A percentile compares a stretch with the other conserved stretches of the same genome.
Evolutionary conservation across 2,113 vertebrate species (phyloP).

Genomic region (Leucopternis melanops): DNA sequence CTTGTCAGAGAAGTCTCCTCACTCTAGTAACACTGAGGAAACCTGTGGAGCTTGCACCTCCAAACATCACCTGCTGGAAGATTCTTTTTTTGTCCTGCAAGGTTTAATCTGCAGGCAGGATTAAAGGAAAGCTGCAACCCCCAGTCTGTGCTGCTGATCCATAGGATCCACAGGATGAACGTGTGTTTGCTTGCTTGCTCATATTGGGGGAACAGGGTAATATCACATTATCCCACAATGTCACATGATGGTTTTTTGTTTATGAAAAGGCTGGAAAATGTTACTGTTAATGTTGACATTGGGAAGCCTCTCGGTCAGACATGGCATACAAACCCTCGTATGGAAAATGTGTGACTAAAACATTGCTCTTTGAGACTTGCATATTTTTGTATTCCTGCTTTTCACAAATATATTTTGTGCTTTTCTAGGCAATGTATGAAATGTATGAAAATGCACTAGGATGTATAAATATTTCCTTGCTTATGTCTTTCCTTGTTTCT

Average conservation of each 20-base stretch:
- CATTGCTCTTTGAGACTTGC: background rate
- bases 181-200: background rate
- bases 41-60: background rate
- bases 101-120: background rate
- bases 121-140: background rate
- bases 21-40: background rate
- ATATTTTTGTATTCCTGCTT: background rate
- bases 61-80: background rate
- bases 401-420: background rate
- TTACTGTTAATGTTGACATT: background rate
- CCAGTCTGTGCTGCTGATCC: background rate
- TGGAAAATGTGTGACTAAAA: background rate
- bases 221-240: background rate
- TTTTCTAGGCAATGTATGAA: background rate
- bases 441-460: background rate
- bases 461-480: background rate
- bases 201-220: background rate
- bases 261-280: background rate
- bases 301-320: background rate
- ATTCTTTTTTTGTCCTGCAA: background rate
- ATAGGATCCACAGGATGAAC: background rate
- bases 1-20: background rate
- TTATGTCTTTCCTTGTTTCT: background rate
- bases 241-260: background rate
- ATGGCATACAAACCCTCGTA: fast-evolving